phyloP scores from a whole-genome alignment of 2,113 vertebrate species.

The Pandion haliaetus region DNA sequence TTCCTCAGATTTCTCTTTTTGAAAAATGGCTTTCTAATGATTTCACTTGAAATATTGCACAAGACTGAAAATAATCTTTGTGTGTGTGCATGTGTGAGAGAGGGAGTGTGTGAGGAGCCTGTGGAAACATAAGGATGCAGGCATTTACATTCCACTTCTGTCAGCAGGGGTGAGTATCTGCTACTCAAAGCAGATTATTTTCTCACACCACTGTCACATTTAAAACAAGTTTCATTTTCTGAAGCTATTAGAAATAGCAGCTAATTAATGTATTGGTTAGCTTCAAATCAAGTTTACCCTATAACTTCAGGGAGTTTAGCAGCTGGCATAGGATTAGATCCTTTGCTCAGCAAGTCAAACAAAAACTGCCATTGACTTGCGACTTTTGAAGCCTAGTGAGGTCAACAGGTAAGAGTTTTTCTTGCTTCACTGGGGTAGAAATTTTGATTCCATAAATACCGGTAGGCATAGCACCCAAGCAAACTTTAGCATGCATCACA shows the following conservation, averaged over 20 bases:
- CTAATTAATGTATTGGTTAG: slow-evolving; percentile 45
- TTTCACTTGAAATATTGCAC: background rate
- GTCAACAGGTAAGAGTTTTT: background rate
- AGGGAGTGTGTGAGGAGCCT: background rate
- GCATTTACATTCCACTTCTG: slow-evolving; percentile 53
- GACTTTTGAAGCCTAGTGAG: background rate
- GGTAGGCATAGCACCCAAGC: fast-evolving
- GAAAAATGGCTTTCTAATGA: slow-evolving; percentile 17
- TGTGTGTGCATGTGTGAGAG: background rate
- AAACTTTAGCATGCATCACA: background rate
- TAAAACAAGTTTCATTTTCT: slow-evolving; percentile 33
- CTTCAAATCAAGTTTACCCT: background rate
- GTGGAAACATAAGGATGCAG: slow-evolving; percentile 54
- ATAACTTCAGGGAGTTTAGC: background rate
- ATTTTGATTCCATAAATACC: background rate
- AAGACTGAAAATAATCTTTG: background rate
- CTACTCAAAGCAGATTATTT: slow-evolving; percentile 65
- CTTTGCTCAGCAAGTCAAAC: background rate
- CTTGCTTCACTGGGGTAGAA: background rate
- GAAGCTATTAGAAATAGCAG: slow-evolving; percentile 49
- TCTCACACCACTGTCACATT: slow-evolving; percentile 54
- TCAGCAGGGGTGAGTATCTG: slow-evolving; percentile 57
- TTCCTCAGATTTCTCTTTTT: slow-evolving; percentile 13
- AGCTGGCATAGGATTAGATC: background rate
- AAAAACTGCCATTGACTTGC: background rate